Base-by-base conservation (phyloP, 2,113 vertebrate species). In the Atlantisia rogersi region DNA sequence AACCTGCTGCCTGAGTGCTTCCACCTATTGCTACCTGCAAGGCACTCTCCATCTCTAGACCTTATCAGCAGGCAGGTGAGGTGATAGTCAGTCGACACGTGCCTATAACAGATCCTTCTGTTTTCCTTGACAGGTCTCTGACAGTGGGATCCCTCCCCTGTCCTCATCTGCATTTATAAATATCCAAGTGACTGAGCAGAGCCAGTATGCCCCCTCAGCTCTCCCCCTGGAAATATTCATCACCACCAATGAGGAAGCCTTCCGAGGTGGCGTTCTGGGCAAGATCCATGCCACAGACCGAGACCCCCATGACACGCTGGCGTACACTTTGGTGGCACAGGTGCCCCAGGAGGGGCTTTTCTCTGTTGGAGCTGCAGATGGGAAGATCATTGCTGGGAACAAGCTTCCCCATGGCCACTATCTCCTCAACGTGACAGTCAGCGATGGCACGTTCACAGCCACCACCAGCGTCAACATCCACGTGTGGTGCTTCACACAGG, bases 181-280 rank as follows among this genome's bases (percentile, higher is more conserved):
- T 28, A 98, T 99, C 94, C 98, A 98, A 3, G 97, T 99, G 84
- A 99, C 98, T 0, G 99, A 99, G 97, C 98, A 98, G 96, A 99
- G 99, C 97, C 98, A 95, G 8, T 99, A 98, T 5, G 97, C 99
- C 0, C 99, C 99, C 24, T 98, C 98, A 0, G 98, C 98, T 7
- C 97, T 99, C 29, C 99, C 99, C 2, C 91, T 99, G 81, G 99
- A 99, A 89, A 98, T 99, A 95, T 99, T 99, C 97, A 99, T 99
- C 97, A 99, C 98, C 59, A 98, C 97, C 1, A 96, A 97, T 0
- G 98, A 98, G 64, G 94, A 96, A 31, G 94, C 97, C 1, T 99
- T 99, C 79, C 97, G 98, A 55, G 98, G 98, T 3, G 98, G 98
- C 1, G 98, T 99, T 68, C 97, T 99, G 26, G 99, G 99, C 37